phyloP scores from a whole-genome alignment of 2,113 vertebrate genomes.

The Sylvia atricapilla region DNA sequence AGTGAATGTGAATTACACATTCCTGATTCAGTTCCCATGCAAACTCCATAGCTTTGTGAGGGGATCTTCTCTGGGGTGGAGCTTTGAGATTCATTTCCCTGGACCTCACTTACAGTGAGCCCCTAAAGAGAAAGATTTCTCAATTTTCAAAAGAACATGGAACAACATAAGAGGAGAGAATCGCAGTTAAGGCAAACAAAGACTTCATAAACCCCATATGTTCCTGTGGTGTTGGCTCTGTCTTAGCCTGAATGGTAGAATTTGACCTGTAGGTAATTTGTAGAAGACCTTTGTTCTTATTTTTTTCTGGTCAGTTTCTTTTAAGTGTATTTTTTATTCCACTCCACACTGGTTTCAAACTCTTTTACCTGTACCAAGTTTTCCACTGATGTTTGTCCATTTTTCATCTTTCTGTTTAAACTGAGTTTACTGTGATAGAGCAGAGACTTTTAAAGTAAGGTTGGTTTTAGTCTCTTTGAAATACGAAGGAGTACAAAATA shows the following conservation, averaged over 20 bases:
- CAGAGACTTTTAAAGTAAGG: not conserved
- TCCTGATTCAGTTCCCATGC: not conserved
- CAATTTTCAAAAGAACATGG: not conserved
- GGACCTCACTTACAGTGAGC: not conserved
- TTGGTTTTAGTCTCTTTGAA: not conserved
- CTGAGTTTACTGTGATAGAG: not conserved
- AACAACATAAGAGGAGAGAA: not conserved
- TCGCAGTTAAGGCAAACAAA: not conserved
- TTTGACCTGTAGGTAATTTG: not conserved
- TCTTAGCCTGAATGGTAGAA: not conserved
- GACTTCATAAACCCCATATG: not conserved
- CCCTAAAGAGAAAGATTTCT: not conserved
- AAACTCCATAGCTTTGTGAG: not conserved
- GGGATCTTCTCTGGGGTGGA: not conserved
- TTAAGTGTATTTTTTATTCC: not conserved
- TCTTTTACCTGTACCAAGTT: not conserved
- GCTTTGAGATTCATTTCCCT: not conserved
- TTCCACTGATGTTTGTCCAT: not conserved
- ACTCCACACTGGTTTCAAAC: not conserved
- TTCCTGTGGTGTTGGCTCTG: not conserved
- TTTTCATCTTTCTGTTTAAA: not conserved
- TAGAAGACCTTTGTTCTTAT: not conserved
- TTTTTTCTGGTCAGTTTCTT: not conserved
- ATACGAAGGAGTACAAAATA: not conserved
- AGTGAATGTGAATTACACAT: not conserved